Evolutionary conservation across 1,140 invertebrate species (phyloP).

Genomic region (Leucophenga varia): DNA sequence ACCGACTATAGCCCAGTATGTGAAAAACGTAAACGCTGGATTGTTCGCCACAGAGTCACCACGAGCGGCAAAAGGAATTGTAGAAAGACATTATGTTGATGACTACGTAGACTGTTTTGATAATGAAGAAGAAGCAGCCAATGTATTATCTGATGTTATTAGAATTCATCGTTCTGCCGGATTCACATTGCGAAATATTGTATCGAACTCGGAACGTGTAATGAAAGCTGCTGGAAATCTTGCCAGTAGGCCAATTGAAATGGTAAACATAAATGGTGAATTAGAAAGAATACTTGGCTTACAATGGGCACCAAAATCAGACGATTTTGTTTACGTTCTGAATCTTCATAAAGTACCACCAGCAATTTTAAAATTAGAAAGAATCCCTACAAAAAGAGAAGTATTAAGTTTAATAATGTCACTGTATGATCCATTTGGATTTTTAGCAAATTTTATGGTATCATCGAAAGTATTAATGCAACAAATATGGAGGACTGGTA

Average conservation of each 20-base stretch:
- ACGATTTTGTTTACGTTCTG: neutral
- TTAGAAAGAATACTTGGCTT: conserved; percentile 4
- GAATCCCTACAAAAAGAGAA: conserved; percentile 32
- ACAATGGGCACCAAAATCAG: neutral
- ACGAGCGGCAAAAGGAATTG: conserved; percentile 28
- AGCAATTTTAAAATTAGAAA: neutral
- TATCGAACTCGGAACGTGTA: neutral
- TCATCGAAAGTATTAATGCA: conserved; percentile 52
- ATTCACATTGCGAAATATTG: conserved; percentile 20
- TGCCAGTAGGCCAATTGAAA: neutral
- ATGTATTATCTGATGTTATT: conserved; percentile 19
- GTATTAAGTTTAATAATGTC: conserved; percentile 30
- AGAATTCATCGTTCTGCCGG: conserved; percentile 19
- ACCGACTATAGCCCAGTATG: conserved; percentile 26
- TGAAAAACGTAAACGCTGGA: conserved; percentile 28
- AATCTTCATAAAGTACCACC: neutral
- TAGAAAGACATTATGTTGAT: conserved; percentile 47
- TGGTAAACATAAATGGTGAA: neutral
- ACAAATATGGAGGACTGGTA: conserved; percentile 36
- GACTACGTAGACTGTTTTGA: conserved; percentile 39
- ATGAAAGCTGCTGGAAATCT: neutral
- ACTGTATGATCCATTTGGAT: conserved; percentile 52
- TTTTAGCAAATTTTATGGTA: conserved; percentile 44
- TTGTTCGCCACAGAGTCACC: conserved; percentile 9
- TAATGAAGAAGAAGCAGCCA: conserved; percentile 9